Conservation (phyloP, 2,113 vertebrate species). For the Lipophrys pholis region DNA sequence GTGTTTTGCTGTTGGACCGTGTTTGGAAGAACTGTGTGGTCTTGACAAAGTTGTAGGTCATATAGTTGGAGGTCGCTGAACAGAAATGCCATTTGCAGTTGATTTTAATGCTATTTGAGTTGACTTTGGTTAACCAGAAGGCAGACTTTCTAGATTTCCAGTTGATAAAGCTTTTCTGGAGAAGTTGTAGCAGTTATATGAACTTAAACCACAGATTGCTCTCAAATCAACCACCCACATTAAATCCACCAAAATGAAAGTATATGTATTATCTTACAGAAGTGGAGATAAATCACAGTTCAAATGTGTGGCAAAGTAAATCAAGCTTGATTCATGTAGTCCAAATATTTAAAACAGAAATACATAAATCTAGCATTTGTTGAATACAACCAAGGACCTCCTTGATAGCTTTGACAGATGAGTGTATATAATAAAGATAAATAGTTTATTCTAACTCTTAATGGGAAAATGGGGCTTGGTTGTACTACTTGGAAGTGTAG, state of each 20-base stretch:
- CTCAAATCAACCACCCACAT: slow-evolving; percentile 29
- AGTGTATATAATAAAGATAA: slow-evolving; percentile 75
- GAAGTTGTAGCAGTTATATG: slow-evolving; percentile 46
- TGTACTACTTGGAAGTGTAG: slow-evolving; percentile 32
- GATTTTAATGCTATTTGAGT: slow-evolving; percentile 49
- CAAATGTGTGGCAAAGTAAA: slow-evolving; percentile 37
- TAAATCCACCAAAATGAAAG: slow-evolving; percentile 25
- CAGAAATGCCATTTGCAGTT: slow-evolving; percentile 44
- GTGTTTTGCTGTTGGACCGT: slow-evolving; percentile 33
- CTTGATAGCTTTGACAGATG: slow-evolving; percentile 69
- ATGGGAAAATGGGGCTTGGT: slow-evolving; percentile 63
- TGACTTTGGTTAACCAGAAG: slow-evolving; percentile 65
- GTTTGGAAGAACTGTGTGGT: slow-evolving; percentile 56
- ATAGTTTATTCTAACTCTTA: slow-evolving; percentile 78
- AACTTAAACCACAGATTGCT: slow-evolving; percentile 50
- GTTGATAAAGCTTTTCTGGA: slow-evolving; percentile 45
- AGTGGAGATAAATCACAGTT: slow-evolving; percentile 5
- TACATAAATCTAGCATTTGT: slow-evolving; percentile 43
- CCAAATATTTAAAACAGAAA: slow-evolving; percentile 66
- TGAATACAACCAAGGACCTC: slow-evolving; percentile 40
- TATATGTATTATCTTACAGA: slow-evolving; percentile 39
- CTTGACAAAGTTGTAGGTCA: slow-evolving; percentile 48
- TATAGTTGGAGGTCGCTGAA: slow-evolving; percentile 44
- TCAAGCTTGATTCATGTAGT: slow-evolving; percentile 12
- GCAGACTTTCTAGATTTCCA: slow-evolving; percentile 61